Conservation (phyloP, 2,797 vertebrate species). For the Enteromius treurensis region DNA sequence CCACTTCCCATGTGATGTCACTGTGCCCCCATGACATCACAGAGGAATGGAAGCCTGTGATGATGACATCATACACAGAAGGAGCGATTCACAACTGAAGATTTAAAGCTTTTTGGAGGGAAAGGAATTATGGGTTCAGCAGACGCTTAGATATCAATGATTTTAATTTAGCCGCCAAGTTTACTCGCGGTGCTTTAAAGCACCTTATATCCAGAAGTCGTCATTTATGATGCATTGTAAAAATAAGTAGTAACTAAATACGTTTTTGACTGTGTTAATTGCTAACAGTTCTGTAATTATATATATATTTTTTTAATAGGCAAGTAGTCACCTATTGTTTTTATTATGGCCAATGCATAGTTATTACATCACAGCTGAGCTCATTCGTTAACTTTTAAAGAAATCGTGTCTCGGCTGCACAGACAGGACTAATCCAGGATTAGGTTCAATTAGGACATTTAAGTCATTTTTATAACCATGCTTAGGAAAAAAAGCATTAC, state of each 20-base stretch:
- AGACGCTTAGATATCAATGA: neutral
- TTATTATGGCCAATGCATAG: neutral
- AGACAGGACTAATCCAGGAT: too few species aligned
- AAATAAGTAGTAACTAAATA: too few species aligned
- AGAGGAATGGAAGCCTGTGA: too few species aligned
- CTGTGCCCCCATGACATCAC: constrained; percentile 20
- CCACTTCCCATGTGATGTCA: constrained; percentile 30
- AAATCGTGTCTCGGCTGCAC: neutral
- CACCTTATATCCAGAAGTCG: neutral
- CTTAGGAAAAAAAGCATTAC: too few species aligned
- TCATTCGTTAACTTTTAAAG: neutral
- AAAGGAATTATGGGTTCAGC: neutral
- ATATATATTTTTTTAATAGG: too few species aligned
- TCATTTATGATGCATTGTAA: neutral
- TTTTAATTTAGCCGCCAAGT: neutral
- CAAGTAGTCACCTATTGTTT: neutral
- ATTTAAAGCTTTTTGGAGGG: neutral
- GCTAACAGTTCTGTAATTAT: too few species aligned
- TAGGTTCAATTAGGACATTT: too few species aligned
- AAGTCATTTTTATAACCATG: too few species aligned
- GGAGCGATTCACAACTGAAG: neutral
- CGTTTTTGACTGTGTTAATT: neutral
- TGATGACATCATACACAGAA: neutral
- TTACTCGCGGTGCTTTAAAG: neutral
- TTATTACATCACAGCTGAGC: neutral